Evolutionary conservation across 2,113 vertebrate genomes (phyloP).

Genomic region (Canis aureus): DNA sequence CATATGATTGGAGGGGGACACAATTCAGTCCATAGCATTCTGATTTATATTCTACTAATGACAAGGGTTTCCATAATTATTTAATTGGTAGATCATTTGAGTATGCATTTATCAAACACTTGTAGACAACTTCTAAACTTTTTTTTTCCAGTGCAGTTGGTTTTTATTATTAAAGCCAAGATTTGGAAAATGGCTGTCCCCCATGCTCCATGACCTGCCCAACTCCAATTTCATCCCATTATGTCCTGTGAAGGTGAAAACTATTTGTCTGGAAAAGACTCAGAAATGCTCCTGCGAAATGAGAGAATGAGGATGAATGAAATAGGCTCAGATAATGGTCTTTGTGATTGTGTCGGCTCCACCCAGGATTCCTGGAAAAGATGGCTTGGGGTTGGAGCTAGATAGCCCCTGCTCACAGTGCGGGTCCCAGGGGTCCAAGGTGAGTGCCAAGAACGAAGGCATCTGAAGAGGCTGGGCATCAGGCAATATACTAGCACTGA

Average conservation of each 20-base stretch:
- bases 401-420: constrained; percentile 80
- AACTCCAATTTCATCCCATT: neutral
- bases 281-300: constrained; percentile 71
- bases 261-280: constrained; percentile 66
- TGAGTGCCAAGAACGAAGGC: constrained; percentile 88
- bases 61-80: neutral
- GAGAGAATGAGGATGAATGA: constrained; percentile 10
- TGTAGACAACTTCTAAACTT: neutral
- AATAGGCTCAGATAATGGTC: neutral
- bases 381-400: constrained; percentile 52
- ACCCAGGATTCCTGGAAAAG: constrained; percentile 70
- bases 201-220: neutral
- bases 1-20: neutral
- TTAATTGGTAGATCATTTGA: neutral
- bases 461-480: constrained; percentile 87
- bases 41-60: neutral
- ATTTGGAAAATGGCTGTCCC: constrained; percentile 71
- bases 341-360: constrained; percentile 10
- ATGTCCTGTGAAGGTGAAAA: constrained; percentile 61
- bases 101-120: neutral
- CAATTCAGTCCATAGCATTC: neutral
- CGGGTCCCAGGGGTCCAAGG: constrained; percentile 79
- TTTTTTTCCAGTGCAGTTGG: constrained; percentile 60
- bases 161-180: constrained; percentile 82
- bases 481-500: neutral